Evolutionary conservation across 2,888 invertebrate species (phyloP), one percentile per base, ranked within the genome.

Genomic region (Tachina fera): DNA sequence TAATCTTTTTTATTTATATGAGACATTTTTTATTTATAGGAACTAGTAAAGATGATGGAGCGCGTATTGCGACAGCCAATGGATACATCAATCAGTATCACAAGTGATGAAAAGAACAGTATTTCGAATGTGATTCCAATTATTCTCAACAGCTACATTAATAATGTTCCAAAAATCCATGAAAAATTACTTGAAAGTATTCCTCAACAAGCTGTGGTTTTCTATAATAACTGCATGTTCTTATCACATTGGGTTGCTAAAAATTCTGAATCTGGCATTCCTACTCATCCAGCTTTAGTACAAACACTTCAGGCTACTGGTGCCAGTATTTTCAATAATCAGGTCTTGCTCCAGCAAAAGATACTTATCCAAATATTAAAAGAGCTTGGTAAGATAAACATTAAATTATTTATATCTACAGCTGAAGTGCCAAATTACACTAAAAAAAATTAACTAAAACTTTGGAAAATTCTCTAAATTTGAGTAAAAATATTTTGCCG

Each of bases 181-280:
- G 95, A 95, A 90, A 95, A 96, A 89, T 95, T 96, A 88, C 93
- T 98, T 80, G 95, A 96, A 90, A 96, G 95, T 1, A 96, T 98
- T 89, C 98, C 98, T 3, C 97, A 98, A 90, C 97, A 97, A 93
- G 90, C 93, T n/a, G 97, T 97, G 9, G 91, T 98, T 41, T 97
- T 97, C 90, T 96, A 98, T 93, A 98, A 98, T 93, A 98, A 98
- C 92, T 98, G 98, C 91, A 95, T 97, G 95, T 98, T 96, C 90
- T 93, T 98, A 13, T 95, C 96, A 0, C 96, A 97, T 93, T 97
- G 96, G 94, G 93, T 94, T 58, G 93, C 93, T 3, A 94, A 94
- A 75, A 93, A 96, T 90, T 94, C 95, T 3, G 83, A 83, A 72
- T 31, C 61, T 19, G 91, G 94, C 81, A 93, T 94, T 75, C 94